phyloP scores from a whole-genome alignment of 1,140 invertebrate genomes.

The Brevipalpus yothersi region DNA sequence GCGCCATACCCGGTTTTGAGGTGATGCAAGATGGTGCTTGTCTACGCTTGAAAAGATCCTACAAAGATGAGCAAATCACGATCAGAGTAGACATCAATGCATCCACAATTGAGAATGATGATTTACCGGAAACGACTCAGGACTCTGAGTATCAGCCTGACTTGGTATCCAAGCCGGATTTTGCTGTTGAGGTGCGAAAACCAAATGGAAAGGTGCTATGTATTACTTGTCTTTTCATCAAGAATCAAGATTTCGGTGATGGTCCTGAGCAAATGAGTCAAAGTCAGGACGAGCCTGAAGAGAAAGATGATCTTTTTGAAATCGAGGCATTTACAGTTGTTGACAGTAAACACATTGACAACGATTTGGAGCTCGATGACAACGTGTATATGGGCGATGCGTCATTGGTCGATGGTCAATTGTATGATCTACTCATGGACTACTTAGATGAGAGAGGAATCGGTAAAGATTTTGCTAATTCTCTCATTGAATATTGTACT shows the following conservation, averaged over 20 bases:
- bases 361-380: constrained; percentile 53
- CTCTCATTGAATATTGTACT: constrained; percentile 58
- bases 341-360: constrained; percentile 16
- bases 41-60: constrained; percentile 42
- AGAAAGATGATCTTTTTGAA: constrained; percentile 30
- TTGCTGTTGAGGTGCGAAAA: constrained; percentile 46
- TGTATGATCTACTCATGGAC: constrained; percentile 82
- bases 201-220: constrained; percentile 28
- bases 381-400: constrained; percentile 60
- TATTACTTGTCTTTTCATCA: constrained; percentile 53
- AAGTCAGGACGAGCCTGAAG: constrained; percentile 23
- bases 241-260: constrained; percentile 17
- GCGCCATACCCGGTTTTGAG: constrained; percentile 41
- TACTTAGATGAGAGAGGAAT: constrained; percentile 75
- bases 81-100: constrained; percentile 69
- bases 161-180: constrained; percentile 36
- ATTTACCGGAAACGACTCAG: constrained; percentile 30
- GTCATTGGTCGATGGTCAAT: constrained; percentile 62
- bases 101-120: constrained; percentile 59
- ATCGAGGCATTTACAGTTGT: constrained; percentile 57
- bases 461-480: constrained; percentile 65
- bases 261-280: constrained; percentile 35
- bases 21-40: constrained; percentile 47
- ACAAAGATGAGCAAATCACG: constrained; percentile 47
- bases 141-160: neutral